Percentiles rank a stretch among this genome's conserved stretches.
Evolutionary conservation across 2,888 invertebrate genomes (phyloP).

Genomic region (Mythimna lalbum): DNA sequence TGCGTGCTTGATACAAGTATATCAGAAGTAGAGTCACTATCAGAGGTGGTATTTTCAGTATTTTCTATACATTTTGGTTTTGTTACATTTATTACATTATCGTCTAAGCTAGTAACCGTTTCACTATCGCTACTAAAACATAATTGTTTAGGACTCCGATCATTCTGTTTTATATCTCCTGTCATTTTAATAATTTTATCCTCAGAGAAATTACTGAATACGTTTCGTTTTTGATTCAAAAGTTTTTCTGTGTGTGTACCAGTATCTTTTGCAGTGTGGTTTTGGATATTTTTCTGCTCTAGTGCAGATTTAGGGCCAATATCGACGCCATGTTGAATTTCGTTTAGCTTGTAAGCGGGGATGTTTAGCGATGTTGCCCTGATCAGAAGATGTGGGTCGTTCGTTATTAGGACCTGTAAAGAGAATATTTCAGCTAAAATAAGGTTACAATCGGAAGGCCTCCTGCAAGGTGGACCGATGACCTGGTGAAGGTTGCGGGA

Average conservation of each 20-base stretch:
- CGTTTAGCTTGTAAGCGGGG: conserved; percentile 61
- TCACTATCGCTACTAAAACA: conserved; percentile 15
- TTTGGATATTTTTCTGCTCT: conserved; percentile 27
- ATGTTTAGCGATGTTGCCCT: conserved; percentile 66
- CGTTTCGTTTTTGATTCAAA: not conserved
- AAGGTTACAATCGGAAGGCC: too few species aligned
- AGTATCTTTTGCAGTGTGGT: not conserved
- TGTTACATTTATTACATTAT: conserved; percentile 34
- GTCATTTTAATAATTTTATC: not conserved
- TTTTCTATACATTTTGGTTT: conserved; percentile 24
- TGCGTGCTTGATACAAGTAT: conserved; percentile 17
- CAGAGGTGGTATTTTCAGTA: not conserved
- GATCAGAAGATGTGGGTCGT: conserved; percentile 62
- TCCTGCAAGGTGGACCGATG: too few species aligned
- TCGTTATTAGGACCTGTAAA: conserved; percentile 71
- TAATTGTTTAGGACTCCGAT: not conserved
- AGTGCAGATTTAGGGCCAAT: conserved; percentile 34
- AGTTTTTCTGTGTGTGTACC: not conserved
- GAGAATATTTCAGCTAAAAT: too few species aligned
- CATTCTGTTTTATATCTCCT: not conserved
- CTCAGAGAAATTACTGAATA: not conserved
- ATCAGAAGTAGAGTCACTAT: conserved; percentile 8
- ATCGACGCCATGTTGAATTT: conserved; percentile 65
- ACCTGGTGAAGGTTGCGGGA: too few species aligned
- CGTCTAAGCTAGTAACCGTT: not conserved